phyloP scores from a whole-genome alignment of 2,888 invertebrate genomes.

The Ischnura elegans region DNA sequence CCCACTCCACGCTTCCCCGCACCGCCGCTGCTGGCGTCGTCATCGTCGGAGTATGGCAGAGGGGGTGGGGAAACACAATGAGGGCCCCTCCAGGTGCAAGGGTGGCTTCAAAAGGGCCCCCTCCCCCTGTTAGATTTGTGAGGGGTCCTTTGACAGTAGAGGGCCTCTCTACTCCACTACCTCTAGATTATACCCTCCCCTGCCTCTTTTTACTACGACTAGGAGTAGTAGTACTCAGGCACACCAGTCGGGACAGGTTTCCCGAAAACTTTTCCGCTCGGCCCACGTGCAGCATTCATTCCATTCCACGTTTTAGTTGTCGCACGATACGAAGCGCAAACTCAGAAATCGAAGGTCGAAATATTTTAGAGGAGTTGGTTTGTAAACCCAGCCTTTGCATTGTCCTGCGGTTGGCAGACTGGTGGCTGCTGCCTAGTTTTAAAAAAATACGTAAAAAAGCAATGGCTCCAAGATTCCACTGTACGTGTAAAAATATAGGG shows the following conservation, averaged over 20 bases:
- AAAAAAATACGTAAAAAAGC: no score
- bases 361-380: no score
- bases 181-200: not conserved
- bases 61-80: not conserved
- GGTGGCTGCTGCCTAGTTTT: no score
- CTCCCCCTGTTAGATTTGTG: constrained; percentile 11
- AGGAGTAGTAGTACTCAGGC: not conserved
- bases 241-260: not conserved
- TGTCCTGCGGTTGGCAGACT: no score
- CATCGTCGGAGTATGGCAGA: no score
- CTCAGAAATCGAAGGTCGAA: no score
- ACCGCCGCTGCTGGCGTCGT: no score
- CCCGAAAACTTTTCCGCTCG: not conserved
- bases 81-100: constrained; percentile 5
- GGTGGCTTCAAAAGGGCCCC: not conserved
- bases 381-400: no score
- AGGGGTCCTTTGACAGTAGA: not conserved
- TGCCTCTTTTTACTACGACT: not conserved
- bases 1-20: not conserved
- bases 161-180: not conserved
- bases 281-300: not conserved
- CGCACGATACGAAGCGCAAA: no score
- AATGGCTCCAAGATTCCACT: no score
- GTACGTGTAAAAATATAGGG: no score
- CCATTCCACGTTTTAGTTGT: no score